These are phyloP conservation scores for Bos javanicus DNA, from an alignment of 2,113 vertebrate species.

Conservation along the genomic window DNA sequence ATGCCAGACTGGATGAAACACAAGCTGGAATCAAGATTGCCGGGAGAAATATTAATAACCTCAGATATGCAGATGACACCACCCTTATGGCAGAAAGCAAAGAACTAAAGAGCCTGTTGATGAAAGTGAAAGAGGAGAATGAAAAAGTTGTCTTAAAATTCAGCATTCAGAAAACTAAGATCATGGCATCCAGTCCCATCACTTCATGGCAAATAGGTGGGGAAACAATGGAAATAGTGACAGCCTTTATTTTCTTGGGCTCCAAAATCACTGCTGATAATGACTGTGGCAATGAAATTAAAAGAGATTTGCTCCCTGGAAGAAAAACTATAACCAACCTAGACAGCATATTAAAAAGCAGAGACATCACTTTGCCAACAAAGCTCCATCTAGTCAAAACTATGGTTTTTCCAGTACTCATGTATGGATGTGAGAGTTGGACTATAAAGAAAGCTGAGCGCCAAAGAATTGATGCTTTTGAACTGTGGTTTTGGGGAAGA, in stretches of 20 bases:
- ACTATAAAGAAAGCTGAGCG: neutral
- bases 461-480: accelerated
- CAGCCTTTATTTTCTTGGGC: neutral
- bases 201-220: neutral
- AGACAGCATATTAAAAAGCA: neutral
- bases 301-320: neutral
- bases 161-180: neutral
- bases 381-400: neutral
- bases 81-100: neutral
- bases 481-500: neutral
- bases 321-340: neutral
- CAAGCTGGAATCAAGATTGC: neutral
- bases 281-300: neutral
- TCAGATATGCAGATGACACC: neutral
- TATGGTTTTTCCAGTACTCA: neutral
- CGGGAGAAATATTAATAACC: neutral
- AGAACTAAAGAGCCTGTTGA: neutral
- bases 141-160: neutral
- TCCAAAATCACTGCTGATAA: neutral
- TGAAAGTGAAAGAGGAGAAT: neutral
- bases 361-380: neutral
- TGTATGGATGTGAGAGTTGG: neutral
- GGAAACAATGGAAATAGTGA: neutral
- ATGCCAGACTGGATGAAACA: neutral
- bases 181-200: neutral